phyloP scores from a whole-genome alignment of 2,888 invertebrate genomes.

The Drosophila melanocephala region DNA sequence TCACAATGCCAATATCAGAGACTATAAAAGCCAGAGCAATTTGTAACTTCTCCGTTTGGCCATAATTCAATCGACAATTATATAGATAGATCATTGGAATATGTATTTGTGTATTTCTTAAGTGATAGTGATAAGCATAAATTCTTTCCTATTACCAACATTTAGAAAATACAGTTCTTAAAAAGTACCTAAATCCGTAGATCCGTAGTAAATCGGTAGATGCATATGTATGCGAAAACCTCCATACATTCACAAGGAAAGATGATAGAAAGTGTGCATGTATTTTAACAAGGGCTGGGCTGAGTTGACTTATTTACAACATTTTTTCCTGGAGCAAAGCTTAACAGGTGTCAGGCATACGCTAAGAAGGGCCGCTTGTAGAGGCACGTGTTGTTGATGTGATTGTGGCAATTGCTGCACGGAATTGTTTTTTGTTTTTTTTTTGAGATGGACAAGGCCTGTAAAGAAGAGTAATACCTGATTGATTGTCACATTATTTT shows the following conservation, averaged over 20 bases:
- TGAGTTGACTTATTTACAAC: neutral
- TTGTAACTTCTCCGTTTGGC: neutral
- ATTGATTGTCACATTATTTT: neutral
- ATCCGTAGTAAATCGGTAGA: neutral
- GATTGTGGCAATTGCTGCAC: constrained; percentile 63
- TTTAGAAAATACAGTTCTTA: neutral
- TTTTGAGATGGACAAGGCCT: neutral
- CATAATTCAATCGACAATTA: neutral
- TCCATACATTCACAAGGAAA: neutral
- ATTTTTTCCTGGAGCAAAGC: neutral
- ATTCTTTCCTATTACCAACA: neutral
- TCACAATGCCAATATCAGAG: neutral
- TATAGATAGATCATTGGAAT: neutral
- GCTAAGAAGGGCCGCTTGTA: constrained; percentile 14
- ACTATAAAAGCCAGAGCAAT: neutral
- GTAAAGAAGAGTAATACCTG: constrained; percentile 22
- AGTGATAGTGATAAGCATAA: neutral
- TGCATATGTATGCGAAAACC: neutral
- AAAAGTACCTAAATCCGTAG: neutral
- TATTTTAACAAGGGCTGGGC: neutral
- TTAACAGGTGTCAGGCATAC: constrained; percentile 60
- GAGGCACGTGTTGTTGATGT: constrained; percentile 56
- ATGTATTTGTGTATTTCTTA: neutral
- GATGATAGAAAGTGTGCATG: neutral
- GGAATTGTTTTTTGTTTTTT: neutral